Base-by-base conservation (phyloP, 2,113 vertebrate species). In the Vombatus ursinus region DNA sequence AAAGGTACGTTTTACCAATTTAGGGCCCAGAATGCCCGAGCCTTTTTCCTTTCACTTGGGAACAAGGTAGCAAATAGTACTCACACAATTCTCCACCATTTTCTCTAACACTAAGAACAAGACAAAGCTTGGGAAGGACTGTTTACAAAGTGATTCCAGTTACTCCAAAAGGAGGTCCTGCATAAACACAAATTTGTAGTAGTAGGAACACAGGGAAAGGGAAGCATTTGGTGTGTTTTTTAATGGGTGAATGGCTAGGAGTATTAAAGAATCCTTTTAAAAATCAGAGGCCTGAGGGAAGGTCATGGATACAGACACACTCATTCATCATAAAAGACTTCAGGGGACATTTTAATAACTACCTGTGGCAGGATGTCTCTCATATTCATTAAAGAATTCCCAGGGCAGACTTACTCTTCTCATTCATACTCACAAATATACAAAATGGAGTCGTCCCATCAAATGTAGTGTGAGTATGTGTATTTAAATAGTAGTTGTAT, bases 301-400 rank as follows among this genome's bases (percentile, higher is more conserved):
- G 97, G 98, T 97, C 97, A 96, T 68, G 94, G 90, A 96, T 90
- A 96, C 54, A 95, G 94, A 96, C n/a, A 97, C 47, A 94, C 94
- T 96, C 96, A 95, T 97, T 98, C 96, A 97, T 95, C 96, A 96
- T 94, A 94, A 96, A 97, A 97, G 95, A 97, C 98, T 97, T 96
- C 95, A 97, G 97, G 98, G 98, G 96, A 97, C 52, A 9, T 97
- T 97, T 98, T 98, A 98, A 98, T 97, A 98, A 98, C 96, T 96
- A 97, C 97, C 97, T 97, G 95, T 97, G 96, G 98, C 96, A 97
- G 96, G 90, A 96, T 94, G 92, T 95, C 94, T 96, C 97, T 96
- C 93, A 93, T 94, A 97, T 94, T 97, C 97, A 98, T 96, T 97
- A 97, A 92, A 94, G 97, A 97, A 97, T 97, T 97, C 97, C 97